Conservation (phyloP, 2,113 vertebrate species). For the Agapornis roseicollis region DNA sequence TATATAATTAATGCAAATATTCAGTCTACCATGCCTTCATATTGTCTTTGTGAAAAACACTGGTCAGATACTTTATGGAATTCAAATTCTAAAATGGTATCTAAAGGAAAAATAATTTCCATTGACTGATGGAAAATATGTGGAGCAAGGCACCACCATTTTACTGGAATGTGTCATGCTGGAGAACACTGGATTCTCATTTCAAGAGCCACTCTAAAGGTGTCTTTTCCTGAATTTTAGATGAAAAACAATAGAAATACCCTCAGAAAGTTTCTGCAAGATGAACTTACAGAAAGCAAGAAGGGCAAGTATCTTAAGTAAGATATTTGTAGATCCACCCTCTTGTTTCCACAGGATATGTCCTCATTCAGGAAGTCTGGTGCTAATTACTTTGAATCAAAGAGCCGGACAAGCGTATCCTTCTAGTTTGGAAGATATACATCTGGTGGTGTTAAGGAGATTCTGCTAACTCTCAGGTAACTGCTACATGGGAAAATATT, state of each 20-base stretch:
- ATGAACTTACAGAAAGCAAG: constrained; percentile 7
- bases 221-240: not conserved
- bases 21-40: not conserved
- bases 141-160: not conserved
- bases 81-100: not conserved
- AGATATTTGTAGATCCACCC: constrained; percentile 19
- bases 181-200: not conserved
- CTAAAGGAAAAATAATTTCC: not conserved
- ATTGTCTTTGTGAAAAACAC: not conserved
- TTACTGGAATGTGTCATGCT: not conserved
- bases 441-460: constrained; percentile 47
- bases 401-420: constrained; percentile 48
- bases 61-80: not conserved
- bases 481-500: constrained; percentile 36
- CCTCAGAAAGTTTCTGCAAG: constrained; percentile 31
- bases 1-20: not conserved
- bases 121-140: not conserved
- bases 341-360: constrained; percentile 72
- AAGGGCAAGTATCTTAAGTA: constrained; percentile 32
- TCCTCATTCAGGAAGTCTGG: constrained; percentile 76
- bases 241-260: not conserved
- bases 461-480: constrained; percentile 40
- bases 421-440: constrained; percentile 40
- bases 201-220: not conserved
- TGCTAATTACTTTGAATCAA: constrained; percentile 61